Conservation (phyloP, 2,797 vertebrate species). For the Alca torda region DNA sequence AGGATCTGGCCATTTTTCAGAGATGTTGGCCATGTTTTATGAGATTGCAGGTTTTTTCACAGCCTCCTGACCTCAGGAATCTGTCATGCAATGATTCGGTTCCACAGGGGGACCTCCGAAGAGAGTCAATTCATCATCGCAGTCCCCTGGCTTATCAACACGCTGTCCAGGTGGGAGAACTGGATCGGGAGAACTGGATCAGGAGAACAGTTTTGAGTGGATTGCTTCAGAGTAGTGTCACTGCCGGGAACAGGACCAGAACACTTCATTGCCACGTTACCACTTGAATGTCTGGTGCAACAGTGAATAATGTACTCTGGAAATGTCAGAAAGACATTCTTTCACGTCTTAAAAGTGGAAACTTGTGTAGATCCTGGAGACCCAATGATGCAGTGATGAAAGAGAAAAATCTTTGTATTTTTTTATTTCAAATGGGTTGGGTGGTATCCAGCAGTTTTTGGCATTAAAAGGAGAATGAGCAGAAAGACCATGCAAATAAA, state of each 20-base stretch:
- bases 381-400: not conserved
- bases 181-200: not conserved
- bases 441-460: not conserved
- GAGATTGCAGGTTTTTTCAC: not conserved
- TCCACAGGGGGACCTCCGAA: not conserved
- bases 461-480: not conserved
- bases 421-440: not conserved
- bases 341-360: not conserved
- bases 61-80: not conserved
- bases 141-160: not conserved
- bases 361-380: not conserved
- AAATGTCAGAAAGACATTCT: not conserved
- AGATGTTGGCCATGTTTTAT: not conserved
- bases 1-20: conserved; percentile 9
- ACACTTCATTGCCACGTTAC: conserved; percentile 9
- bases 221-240: not conserved
- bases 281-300: not conserved
- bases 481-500: not conserved
- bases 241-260: not conserved
- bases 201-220: not conserved
- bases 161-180: not conserved
- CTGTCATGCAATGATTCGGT: not conserved
- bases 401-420: not conserved
- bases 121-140: conserved; percentile 5
- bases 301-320: not conserved